Percentiles rank a stretch among this genome's conserved stretches.
These are phyloP conservation scores for Heliconius nattereri DNA, from an alignment of 1,140 invertebrate genomes.

Conservation along the genomic window DNA sequence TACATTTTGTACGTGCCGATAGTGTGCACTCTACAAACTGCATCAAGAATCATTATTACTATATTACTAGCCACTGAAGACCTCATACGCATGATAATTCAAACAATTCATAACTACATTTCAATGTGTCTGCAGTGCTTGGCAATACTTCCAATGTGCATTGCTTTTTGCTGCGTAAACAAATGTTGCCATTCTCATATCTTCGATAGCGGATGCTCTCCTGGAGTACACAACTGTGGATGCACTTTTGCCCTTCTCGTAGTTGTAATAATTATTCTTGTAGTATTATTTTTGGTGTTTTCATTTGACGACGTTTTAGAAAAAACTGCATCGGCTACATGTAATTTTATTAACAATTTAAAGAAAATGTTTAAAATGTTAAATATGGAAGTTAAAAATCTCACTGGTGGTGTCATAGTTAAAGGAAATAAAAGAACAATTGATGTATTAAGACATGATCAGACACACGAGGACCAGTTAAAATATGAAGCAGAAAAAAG, in stretches of 20 bases:
- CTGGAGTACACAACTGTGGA: slow-evolving; percentile 27
- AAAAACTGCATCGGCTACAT: neutral
- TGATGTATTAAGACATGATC: neutral
- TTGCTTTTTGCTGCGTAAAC: slow-evolving; percentile 40
- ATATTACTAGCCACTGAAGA: slow-evolving; percentile 48
- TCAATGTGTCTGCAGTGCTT: slow-evolving; percentile 41
- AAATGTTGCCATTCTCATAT: slow-evolving; percentile 31
- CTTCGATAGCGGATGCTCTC: slow-evolving; percentile 35
- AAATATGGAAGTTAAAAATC: slow-evolving; percentile 11
- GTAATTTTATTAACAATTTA: slow-evolving; percentile 15
- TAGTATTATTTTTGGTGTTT: slow-evolving; percentile 32
- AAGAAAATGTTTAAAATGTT: slow-evolving; percentile 11
- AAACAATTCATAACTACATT: slow-evolving; percentile 43
- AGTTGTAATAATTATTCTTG: slow-evolving; percentile 28
- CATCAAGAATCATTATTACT: slow-evolving; percentile 41
- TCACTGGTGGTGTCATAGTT: neutral
- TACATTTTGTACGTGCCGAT: slow-evolving; percentile 40
- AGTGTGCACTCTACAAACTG: slow-evolving; percentile 39
- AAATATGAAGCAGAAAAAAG: neutral
- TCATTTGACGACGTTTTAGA: slow-evolving; percentile 29
- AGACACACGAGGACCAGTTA: neutral
- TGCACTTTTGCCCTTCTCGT: slow-evolving; percentile 29
- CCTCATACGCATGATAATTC: slow-evolving; percentile 43
- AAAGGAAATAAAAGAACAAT: neutral
- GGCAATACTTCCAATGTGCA: slow-evolving; percentile 42